Percentiles rank a stretch among this genome's conserved stretches.
These are phyloP conservation scores for Sycophila sp. DNA, from an alignment of 1,140 invertebrate genomes.

Conservation along the genomic window DNA sequence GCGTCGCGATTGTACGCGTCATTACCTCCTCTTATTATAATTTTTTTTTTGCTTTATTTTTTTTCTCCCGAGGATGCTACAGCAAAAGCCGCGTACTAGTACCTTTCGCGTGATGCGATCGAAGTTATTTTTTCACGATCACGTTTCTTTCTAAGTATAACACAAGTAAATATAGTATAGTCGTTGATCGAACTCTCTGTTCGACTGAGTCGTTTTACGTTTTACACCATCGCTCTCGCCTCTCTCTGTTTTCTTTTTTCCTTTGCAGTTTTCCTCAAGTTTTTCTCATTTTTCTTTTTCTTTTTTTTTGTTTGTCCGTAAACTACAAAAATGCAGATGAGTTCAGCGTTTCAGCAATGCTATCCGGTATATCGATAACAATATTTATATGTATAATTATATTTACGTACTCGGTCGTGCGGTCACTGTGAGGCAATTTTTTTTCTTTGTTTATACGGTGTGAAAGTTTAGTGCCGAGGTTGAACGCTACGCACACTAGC, in stretches of 20 bases:
- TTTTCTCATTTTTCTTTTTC: conserved; percentile 25
- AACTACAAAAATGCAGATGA: conserved; percentile 48
- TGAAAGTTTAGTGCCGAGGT: conserved; percentile 44
- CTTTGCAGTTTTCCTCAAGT: conserved; percentile 8
- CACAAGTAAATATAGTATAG: not conserved
- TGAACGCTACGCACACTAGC: conserved; percentile 45
- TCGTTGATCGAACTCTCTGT: conserved; percentile 3
- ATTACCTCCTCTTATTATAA: too few relatives aligned
- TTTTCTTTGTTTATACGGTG: conserved; percentile 29
- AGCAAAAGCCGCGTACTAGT: conserved; percentile 4
- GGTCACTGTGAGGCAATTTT: conserved; percentile 43
- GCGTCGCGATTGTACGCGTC: not conserved
- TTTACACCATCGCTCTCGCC: too few relatives aligned
- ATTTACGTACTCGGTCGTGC: conserved; percentile 40
- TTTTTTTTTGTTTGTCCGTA: conserved; percentile 10
- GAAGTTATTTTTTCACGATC: not conserved
- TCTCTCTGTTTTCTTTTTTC: too few relatives aligned
- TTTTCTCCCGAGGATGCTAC: not conserved
- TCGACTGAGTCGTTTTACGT: not conserved
- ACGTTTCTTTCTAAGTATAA: not conserved
- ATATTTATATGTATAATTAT: conserved; percentile 42
- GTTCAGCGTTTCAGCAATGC: conserved; percentile 47
- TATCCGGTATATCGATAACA: conserved; percentile 37
- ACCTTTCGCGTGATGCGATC: not conserved
- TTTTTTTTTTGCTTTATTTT: not conserved